These are phyloP conservation scores for Hydropsyche betteni DNA, from an alignment of 2,888 invertebrate species.

Conservation along the genomic window DNA sequence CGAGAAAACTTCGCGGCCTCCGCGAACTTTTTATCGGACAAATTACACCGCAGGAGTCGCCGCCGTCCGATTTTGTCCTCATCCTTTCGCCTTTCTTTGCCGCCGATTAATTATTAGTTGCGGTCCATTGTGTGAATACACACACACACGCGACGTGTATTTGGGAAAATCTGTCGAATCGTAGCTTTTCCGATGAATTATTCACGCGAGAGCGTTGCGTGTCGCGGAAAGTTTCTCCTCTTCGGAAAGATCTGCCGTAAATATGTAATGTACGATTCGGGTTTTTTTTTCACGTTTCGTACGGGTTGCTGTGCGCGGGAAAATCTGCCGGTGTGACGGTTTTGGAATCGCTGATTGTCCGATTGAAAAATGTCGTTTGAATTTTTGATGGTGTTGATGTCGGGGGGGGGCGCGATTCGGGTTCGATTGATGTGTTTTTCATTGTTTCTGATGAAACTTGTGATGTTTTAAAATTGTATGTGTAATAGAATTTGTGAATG, in stretches of 20 bases:
- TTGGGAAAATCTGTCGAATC: constrained; percentile 2
- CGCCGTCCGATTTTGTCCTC: constrained; percentile 4
- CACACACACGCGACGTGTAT: not conserved
- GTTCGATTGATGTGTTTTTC: no score
- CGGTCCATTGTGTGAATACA: not conserved
- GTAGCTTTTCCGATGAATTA: constrained; percentile 20
- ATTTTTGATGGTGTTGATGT: no score
- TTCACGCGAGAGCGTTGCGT: constrained; percentile 2
- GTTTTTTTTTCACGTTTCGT: no score
- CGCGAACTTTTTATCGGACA: constrained; percentile 43
- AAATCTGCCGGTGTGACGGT: no score
- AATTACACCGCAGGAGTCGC: constrained; percentile 22
- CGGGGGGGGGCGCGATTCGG: no score
- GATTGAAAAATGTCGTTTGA: no score
- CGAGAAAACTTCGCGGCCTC: constrained; percentile 49
- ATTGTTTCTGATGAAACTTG: no score
- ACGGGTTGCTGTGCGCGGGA: no score
- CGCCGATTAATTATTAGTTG: constrained; percentile 34
- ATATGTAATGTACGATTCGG: constrained; percentile 4
- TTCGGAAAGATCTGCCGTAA: not conserved
- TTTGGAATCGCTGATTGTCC: no score
- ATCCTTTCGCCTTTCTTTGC: not conserved
- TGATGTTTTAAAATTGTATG: no score
- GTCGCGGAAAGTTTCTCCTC: constrained; percentile 12
- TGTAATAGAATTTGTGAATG: no score